phyloP scores from a whole-genome alignment of 2,113 vertebrate species.

The Pseudopipra pipra region DNA sequence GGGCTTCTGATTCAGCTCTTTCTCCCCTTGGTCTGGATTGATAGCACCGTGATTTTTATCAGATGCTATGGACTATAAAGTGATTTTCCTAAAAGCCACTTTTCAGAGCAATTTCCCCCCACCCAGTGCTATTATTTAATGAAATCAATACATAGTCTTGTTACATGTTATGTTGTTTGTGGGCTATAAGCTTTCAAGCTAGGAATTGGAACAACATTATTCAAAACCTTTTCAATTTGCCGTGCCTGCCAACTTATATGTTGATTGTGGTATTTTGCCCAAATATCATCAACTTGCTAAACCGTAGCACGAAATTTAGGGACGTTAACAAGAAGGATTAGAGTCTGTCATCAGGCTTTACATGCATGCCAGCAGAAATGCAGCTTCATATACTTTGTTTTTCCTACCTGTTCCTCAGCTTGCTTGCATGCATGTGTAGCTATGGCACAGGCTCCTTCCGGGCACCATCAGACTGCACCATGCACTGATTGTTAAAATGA shows the following conservation, averaged over 20 bases:
- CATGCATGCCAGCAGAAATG: background rate
- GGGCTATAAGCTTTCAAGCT: constrained; percentile 39
- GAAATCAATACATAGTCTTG: constrained; percentile 36
- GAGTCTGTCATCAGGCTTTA: background rate
- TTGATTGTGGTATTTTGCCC: constrained; percentile 27
- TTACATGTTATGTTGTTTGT: background rate
- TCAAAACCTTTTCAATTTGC: constrained; percentile 54
- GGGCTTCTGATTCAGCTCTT: constrained; percentile 49
- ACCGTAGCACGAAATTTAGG: background rate
- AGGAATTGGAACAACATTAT: constrained; percentile 22
- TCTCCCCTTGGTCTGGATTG: constrained; percentile 10
- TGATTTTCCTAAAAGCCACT: constrained; percentile 36
- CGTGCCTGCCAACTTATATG: background rate
- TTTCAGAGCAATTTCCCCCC: background rate
- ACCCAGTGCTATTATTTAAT: constrained; percentile 49
- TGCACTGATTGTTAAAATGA: background rate
- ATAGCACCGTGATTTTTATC: constrained; percentile 10
- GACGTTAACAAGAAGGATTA: constrained; percentile 21
- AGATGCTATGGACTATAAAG: background rate
- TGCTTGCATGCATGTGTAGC: background rate
- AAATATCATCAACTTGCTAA: constrained; percentile 1
- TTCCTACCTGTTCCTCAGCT: background rate
- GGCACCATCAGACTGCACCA: background rate
- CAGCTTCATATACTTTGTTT: background rate
- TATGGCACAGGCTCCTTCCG: background rate